A percentile compares a stretch with the other conserved stretches of the same genome.
Conservation (phyloP, 2,113 vertebrate genomes). For the Phodopus roborovskii region DNA sequence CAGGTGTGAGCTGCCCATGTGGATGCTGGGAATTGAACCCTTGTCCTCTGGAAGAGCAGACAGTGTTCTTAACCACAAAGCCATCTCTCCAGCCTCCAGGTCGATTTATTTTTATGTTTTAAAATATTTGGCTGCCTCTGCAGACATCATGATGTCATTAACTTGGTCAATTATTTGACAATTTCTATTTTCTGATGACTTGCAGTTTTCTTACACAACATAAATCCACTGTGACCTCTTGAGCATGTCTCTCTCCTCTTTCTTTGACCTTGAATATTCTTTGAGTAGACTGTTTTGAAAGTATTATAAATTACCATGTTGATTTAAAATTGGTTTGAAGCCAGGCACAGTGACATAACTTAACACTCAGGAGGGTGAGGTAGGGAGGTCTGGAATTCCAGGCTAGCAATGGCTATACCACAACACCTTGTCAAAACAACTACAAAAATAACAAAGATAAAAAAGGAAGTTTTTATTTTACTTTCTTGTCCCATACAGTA, state of each 20-base stretch:
- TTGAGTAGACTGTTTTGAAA: constrained; percentile 35
- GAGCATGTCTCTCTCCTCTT: neutral
- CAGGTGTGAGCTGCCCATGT: neutral
- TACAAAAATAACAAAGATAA: neutral
- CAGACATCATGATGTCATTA: neutral
- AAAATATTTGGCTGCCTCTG: neutral
- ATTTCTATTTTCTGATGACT: neutral
- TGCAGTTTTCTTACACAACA: neutral
- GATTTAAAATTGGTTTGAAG: neutral
- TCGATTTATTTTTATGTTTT: neutral
- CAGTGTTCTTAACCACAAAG: neutral
- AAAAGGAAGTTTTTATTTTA: neutral
- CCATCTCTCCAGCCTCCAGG: neutral
- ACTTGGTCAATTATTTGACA: neutral
- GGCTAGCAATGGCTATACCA: neutral
- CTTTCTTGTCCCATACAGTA: neutral
- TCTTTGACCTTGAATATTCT: neutral
- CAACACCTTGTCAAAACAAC: neutral
- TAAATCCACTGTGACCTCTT: neutral
- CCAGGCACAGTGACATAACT: neutral
- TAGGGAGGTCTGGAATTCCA: neutral
- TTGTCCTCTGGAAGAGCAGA: neutral
- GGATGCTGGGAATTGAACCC: neutral
- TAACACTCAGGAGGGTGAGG: neutral
- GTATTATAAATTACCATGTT: neutral